Evolutionary conservation across 2,888 invertebrate species (phyloP), one percentile per base, ranked within the genome.

Genomic region (Sminthurinus aureus): DNA sequence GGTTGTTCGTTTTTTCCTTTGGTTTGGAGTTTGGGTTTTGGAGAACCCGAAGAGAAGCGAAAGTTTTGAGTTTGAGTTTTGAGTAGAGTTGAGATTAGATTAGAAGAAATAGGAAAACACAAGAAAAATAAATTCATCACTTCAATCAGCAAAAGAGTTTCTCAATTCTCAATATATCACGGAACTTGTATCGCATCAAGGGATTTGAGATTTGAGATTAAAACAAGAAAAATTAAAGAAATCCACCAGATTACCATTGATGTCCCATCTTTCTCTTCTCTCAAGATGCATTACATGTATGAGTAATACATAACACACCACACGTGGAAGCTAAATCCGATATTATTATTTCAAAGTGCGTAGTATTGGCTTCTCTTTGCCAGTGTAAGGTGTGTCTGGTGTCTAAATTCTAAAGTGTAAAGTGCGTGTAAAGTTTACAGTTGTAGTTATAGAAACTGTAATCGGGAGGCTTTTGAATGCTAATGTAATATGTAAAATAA

Each of bases 191-290:
- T 58, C 15, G 58, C 13, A 20, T 58, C 24, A 2, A 50, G 74
- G 74, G 15, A 22, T 24, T 24, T 26, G 74, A 18, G 69, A 18
- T 8, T 24, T 24, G 74, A 18, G 74, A 50, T 1, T 24, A 26
- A 74, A 50, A 52, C 11, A 52, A 52, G 51, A 75, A 51, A 75
- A 75, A 75, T 50, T 50, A 52, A 75, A 75, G 75, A 75, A 75
- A 75, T 50, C 18, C 71, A 71, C 26, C 26, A 38, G 38, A 38
- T 38, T 38, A 38, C 1, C 38, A 38, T 38, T 38, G 6, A 38
- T n/a, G n/a, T n/a, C n/a, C n/a, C 20, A 67, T 67, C n/a, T 8
- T 22, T 67, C 67, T 20, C 8, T 22, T 67, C n/a, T 20, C 1
- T 3, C 8, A 18, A 64, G 3, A 64, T 18, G 9, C 64, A 64